phyloP scores from a whole-genome alignment of 1,140 invertebrate species.

The Lasaia peninsularis region DNA sequence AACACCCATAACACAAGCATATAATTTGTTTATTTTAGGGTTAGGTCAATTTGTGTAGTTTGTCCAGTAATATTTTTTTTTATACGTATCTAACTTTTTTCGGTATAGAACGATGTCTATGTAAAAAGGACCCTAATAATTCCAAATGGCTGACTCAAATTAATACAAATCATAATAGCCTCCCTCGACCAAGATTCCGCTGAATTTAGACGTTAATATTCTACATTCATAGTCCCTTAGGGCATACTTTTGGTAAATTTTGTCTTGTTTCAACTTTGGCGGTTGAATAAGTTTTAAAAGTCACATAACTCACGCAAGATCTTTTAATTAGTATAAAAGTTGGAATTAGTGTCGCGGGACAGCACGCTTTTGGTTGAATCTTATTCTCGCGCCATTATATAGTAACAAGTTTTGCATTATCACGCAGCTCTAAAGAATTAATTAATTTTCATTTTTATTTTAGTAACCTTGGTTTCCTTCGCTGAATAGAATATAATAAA shows the following conservation, averaged over 20 bases:
- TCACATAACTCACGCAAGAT: constrained; percentile 11
- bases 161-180: constrained; percentile 7
- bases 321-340: constrained; percentile 12
- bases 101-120: too few relatives aligned
- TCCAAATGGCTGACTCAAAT: not conserved
- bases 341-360: constrained; percentile 6
- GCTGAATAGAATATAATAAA: too few relatives aligned
- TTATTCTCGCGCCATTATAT: not conserved
- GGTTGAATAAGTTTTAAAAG: constrained; percentile 16
- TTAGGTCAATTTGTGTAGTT: too few relatives aligned
- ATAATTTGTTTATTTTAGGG: too few relatives aligned
- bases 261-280: constrained; percentile 14
- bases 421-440: not conserved
- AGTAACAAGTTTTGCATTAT: not conserved
- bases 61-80: too few relatives aligned
- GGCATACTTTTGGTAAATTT: constrained; percentile 7
- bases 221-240: constrained; percentile 7
- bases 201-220: constrained; percentile 11
- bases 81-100: too few relatives aligned
- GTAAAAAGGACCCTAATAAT: too few relatives aligned
- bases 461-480: too few relatives aligned
- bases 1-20: too few relatives aligned
- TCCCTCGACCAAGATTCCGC: constrained; percentile 1
- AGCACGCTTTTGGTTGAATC: not conserved
- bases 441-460: too few relatives aligned